Evolutionary conservation across 1,140 invertebrate species (phyloP), one percentile per base, ranked within the genome.

Genomic region (Drosophila santomea): DNA sequence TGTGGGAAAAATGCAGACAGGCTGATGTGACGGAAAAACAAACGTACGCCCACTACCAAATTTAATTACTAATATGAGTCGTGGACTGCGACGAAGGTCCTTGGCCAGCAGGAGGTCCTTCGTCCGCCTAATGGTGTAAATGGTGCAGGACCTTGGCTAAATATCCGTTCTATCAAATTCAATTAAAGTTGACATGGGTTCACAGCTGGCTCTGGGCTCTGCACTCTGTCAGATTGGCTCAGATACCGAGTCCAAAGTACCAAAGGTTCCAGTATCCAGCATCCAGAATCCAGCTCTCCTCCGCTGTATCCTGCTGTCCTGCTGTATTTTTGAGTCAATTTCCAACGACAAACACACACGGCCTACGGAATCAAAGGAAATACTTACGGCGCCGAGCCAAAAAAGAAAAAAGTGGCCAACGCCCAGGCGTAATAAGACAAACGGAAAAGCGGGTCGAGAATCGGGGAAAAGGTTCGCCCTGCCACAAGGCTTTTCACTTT

Each of bases 181-280:
- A 86, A 86, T 86, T 86, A 89, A 89, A 89, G 71, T 86, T 86
- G 83, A 86, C 84, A 86, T 88, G 83, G 83, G 83, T 86, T 79
- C 83, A 56, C 79, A 67, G 74, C 71, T 81, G 73, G 44, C 55
- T 54, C 20, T 28, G n/a, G 15, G 20, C 8, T 67, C 69, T 71
- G 63, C 66, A 47, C n/a, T 54, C 28, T 62, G 39, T 50, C 38
- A 32, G 32, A 8, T 52, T 28, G 60, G 52, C 4, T 39, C 14
- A 8, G 32, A 32, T 32, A 8, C 32, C 8, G 7, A 32, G 8
- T 32, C 28, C 28, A 32, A 1, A 32, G 28, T 32, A 4, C 15
- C 4, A 15, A 8, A 4, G 23, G 2, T n/a, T 48, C 43, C 43
- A 43, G 11, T 25, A 8, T 10, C 32, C 32, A 10, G 1, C 0